Percentiles rank a stretch among this genome's conserved stretches.
Conservation (phyloP, 2,797 vertebrate species). For the Triplophysa bombifrons region DNA sequence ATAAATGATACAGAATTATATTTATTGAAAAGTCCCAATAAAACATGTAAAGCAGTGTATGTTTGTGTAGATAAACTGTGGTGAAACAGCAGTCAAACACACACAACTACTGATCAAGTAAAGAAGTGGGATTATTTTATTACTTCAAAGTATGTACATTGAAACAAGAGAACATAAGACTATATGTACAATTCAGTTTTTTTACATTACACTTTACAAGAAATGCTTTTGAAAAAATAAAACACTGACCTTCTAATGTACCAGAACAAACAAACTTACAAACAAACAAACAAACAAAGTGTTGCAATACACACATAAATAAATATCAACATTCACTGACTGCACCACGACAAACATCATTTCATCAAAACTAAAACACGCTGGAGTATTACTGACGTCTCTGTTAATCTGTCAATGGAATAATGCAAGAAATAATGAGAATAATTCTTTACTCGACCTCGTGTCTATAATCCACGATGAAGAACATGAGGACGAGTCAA, state of each 20-base stretch:
- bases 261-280: conserved; percentile 66
- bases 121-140: conserved; percentile 84
- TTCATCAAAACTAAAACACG: conserved; percentile 62
- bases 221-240: conserved; percentile 75
- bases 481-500: too few species aligned
- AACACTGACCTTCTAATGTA: conserved; percentile 64
- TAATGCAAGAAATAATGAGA: conserved; percentile 77
- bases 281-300: conserved; percentile 75
- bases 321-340: conserved; percentile 91
- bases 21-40: too few species aligned
- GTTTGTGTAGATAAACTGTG: too few species aligned
- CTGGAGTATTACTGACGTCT: conserved; percentile 76
- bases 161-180: conserved; percentile 85
- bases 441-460: too few species aligned
- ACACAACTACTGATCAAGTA: conserved; percentile 12
- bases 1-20: too few species aligned
- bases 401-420: conserved; percentile 85
- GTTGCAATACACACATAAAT: conserved; percentile 91
- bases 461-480: too few species aligned
- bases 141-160: conserved; percentile 91
- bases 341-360: conserved; percentile 72
- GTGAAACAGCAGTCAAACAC: conserved; percentile 10
- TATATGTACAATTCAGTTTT: conserved; percentile 92
- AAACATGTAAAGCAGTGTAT: too few species aligned
- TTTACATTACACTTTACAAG: conserved; percentile 92